Base-by-base conservation (phyloP, 2,797 vertebrate genomes). In the Sebastes vulpes region DNA sequence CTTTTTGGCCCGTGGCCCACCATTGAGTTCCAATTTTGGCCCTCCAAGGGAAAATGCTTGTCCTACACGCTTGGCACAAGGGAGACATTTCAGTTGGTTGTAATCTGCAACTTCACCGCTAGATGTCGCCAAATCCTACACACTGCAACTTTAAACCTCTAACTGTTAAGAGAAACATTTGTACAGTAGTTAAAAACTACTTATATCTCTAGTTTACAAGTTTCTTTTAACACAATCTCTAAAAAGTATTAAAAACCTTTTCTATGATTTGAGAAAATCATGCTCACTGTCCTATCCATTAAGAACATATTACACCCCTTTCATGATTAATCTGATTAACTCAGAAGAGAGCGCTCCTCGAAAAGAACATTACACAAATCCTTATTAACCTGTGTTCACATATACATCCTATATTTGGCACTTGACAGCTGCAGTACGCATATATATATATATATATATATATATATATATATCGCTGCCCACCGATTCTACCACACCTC, bases 301-400 rank as follows among this genome's bases (percentile, higher is more conserved):
- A 65, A 38, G 67, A 65, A 42, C 6, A 25, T 1, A n/a, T 58
- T 23, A 31, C 23, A 54, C 53, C 14, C 25, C 16, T 38, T 28
- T 9, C 26, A 4, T 48, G 29, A 65, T 69, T 66, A 63, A 69
- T 35, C 5, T 10, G 35, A 48, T 29, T 26, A n/a, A 5, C 67
- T 58, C 8, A 20, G 31, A 52, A 26, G 18, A 21, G 23, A 67
- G 58, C 6, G 23, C 42, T 54, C 21, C n/a, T 65, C 0, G 4
- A 78, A 75, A 52, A 71, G 29, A 82, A 75, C 77, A 82, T 67
- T 14, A 67, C 48, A 75, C 65, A 70, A 42, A 46, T 61, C 46
- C 66, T 77, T 70, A 64, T 82, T 80, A 78, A 74, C 53, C 48
- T 20, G 66, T 58, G 38, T 53, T 0, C 46, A 50, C 42, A 7